These are phyloP conservation scores for Microtus oregoni DNA, from an alignment of 2,113 vertebrate species.

Conservation along the genomic window DNA sequence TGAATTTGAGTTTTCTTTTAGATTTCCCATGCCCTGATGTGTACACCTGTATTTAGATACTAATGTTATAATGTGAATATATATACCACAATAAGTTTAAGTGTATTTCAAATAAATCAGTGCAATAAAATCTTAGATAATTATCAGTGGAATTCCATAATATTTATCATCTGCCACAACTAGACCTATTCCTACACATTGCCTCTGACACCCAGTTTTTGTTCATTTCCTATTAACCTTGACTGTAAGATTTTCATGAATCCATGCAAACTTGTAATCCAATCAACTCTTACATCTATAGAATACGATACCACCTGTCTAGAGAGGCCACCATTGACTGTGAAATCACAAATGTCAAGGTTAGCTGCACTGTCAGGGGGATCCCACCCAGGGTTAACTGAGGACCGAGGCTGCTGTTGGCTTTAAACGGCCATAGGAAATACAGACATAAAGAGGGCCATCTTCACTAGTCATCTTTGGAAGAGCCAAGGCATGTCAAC, in stretches of 20 bases:
- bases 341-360: not conserved
- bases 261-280: not conserved
- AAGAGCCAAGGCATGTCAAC: not conserved
- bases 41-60: not conserved
- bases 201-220: not conserved
- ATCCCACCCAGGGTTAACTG: not conserved
- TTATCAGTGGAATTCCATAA: not conserved
- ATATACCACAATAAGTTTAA: not conserved
- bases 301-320: not conserved
- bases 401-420: not conserved
- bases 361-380: not conserved
- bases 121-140: not conserved
- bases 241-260: not conserved
- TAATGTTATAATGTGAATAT: not conserved
- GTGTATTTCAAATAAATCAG: not conserved
- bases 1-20: not conserved
- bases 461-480: not conserved
- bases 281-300: accelerated
- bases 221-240: not conserved
- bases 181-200: not conserved
- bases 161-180: not conserved
- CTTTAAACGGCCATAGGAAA: not conserved
- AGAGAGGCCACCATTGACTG: not conserved
- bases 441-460: not conserved
- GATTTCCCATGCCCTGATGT: not conserved